Percentiles rank a stretch among this genome's conserved stretches.
These are phyloP conservation scores for Drosophila nigricruria DNA, from an alignment of 2,888 invertebrate species.

Conservation along the genomic window DNA sequence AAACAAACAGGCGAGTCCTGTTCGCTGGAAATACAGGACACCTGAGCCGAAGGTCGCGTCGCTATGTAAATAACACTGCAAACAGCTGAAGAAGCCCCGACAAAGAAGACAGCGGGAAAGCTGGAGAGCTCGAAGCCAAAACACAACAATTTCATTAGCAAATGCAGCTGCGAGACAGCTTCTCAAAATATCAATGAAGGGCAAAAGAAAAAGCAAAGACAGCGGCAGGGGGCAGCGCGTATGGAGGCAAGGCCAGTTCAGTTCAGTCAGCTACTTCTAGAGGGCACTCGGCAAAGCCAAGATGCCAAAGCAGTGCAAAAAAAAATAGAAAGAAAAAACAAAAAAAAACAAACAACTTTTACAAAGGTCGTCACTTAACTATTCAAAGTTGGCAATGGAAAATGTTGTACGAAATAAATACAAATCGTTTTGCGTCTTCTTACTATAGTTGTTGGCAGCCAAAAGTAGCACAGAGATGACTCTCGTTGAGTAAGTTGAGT, in stretches of 20 bases:
- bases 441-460: neutral
- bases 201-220: neutral
- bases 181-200: conserved; percentile 1
- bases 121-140: conserved; percentile 32
- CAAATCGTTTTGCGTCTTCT: neutral
- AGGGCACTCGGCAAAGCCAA: conserved; percentile 8
- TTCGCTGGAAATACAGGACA: conserved; percentile 16
- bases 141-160: conserved; percentile 58
- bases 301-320: conserved; percentile 16
- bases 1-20: conserved; percentile 15
- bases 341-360: neutral
- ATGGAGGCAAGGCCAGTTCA: conserved; percentile 11
- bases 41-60: conserved; percentile 46
- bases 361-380: conserved; percentile 14
- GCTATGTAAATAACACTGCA: conserved; percentile 33
- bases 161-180: conserved; percentile 19
- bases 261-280: neutral
- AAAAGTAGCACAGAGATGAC: conserved; percentile 3
- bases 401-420: neutral
- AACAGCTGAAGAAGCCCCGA: conserved; percentile 21
- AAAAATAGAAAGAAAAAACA: neutral
- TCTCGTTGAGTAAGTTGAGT: neutral
- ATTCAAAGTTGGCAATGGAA: conserved; percentile 1
- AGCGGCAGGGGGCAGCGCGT: neutral
- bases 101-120: conserved; percentile 3